Evolutionary conservation across 2,888 invertebrate species (phyloP).

Genomic region (Aleiodes alternator): DNA sequence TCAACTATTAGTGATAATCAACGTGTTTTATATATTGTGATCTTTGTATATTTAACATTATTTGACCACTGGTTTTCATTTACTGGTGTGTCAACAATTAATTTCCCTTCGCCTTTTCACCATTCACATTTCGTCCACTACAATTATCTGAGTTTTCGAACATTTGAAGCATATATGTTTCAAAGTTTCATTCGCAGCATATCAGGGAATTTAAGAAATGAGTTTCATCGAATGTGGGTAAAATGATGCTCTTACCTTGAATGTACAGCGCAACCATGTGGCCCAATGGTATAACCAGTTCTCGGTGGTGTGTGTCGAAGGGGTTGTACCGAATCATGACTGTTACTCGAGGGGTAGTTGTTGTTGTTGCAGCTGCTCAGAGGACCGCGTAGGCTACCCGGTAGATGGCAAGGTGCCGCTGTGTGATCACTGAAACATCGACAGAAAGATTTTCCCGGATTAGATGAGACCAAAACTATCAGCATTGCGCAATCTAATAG

Average conservation of each 20-base stretch:
- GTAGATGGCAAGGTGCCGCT: conserved; percentile 66
- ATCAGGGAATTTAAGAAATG: conserved; percentile 11
- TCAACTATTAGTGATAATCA: too few relatives aligned
- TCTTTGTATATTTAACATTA: too few relatives aligned
- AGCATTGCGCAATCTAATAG: not conserved
- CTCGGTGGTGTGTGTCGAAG: conserved; percentile 58
- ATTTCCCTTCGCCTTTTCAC: too few relatives aligned
- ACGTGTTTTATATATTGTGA: too few relatives aligned
- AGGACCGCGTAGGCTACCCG: conserved; percentile 64
- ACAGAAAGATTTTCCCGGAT: conserved; percentile 11
- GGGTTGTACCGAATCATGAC: conserved; percentile 57
- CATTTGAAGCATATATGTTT: too few relatives aligned
- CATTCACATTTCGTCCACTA: too few relatives aligned
- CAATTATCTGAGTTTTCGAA: too few relatives aligned
- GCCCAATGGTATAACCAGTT: conserved; percentile 62
- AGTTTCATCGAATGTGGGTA: conserved; percentile 8
- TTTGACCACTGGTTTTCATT: too few relatives aligned
- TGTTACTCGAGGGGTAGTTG: conserved; percentile 52
- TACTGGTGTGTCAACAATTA: too few relatives aligned
- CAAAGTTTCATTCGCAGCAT: too few relatives aligned
- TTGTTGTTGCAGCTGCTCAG: conserved; percentile 62
- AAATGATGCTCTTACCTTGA: conserved; percentile 62
- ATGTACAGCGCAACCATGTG: conserved; percentile 67
- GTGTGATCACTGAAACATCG: conserved; percentile 66
- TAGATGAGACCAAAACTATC: not conserved